These are phyloP conservation scores for Arion vulgaris DNA, from an alignment of 1,140 invertebrate species.

Conservation along the genomic window DNA sequence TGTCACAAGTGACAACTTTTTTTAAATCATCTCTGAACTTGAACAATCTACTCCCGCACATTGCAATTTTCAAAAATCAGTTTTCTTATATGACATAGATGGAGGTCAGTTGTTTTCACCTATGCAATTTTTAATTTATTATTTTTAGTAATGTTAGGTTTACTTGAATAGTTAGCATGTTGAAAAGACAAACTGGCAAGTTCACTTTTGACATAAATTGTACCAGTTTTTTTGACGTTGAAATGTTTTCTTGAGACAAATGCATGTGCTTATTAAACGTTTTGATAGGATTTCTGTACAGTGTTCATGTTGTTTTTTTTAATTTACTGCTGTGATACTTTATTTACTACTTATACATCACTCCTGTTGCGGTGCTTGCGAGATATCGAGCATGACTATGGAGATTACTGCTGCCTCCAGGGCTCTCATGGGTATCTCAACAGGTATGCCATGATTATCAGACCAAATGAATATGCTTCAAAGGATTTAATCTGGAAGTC, in stretches of 20 bases:
- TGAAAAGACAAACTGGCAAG: conserved; percentile 8
- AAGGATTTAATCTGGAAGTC: no score
- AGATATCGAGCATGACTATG: no score
- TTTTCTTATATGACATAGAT: neutral
- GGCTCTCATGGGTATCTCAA: no score
- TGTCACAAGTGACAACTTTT: no score
- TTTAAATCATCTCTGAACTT: no score
- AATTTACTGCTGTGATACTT: no score
- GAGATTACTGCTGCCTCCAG: no score
- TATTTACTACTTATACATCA: no score
- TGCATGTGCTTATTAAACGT: conserved; percentile 39
- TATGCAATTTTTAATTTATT: conserved; percentile 32
- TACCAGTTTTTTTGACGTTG: conserved; percentile 16
- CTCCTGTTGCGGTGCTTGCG: no score
- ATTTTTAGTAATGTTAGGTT: conserved; percentile 31
- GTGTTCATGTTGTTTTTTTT: conserved; percentile 8
- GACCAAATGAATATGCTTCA: no score
- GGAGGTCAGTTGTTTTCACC: neutral
- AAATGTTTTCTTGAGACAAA: conserved; percentile 6
- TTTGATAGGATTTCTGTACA: conserved; percentile 25
- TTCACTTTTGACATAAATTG: conserved; percentile 6
- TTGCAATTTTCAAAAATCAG: neutral
- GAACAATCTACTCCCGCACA: conserved; percentile 12
- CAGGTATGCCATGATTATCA: no score
- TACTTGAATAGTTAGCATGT: neutral